Conservation (phyloP, 2,113 vertebrate genomes). For the Leuciscus idus region DNA sequence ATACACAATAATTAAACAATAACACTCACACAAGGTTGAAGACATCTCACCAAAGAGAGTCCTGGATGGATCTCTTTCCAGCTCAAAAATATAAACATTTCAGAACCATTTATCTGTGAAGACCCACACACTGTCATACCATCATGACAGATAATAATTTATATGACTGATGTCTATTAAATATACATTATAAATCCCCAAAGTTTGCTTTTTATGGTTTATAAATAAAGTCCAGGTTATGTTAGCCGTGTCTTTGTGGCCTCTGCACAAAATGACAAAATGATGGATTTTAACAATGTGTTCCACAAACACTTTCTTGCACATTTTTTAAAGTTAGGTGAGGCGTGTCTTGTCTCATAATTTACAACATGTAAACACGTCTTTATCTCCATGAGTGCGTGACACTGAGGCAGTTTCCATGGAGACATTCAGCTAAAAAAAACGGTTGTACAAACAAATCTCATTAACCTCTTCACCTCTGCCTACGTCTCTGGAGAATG, state of each 20-base stretch:
- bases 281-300: slow-evolving; percentile 18
- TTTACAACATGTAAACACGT: slow-evolving; percentile 54
- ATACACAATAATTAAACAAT: neutral
- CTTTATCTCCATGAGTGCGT: slow-evolving; percentile 49
- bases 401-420: slow-evolving; percentile 58
- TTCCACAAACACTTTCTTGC: slow-evolving; percentile 27
- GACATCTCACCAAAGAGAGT: neutral
- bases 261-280: slow-evolving; percentile 22
- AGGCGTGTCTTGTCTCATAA: slow-evolving; percentile 47
- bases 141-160: neutral
- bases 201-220: neutral
- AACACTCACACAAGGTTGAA: neutral
- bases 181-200: neutral
- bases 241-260: neutral
- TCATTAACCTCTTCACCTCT: slow-evolving; percentile 61
- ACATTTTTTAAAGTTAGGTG: slow-evolving; percentile 16
- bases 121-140: neutral
- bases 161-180: neutral
- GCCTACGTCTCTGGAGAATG: slow-evolving; percentile 47
- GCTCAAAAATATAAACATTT: slow-evolving; percentile 1
- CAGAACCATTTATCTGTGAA: neutral
- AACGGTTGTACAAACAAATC: slow-evolving; percentile 55
- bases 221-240: slow-evolving; percentile 5
- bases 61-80: neutral
- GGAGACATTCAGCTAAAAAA: slow-evolving; percentile 51